Base-by-base conservation (phyloP, 2,888 invertebrate genomes). In the Nebria salina region DNA sequence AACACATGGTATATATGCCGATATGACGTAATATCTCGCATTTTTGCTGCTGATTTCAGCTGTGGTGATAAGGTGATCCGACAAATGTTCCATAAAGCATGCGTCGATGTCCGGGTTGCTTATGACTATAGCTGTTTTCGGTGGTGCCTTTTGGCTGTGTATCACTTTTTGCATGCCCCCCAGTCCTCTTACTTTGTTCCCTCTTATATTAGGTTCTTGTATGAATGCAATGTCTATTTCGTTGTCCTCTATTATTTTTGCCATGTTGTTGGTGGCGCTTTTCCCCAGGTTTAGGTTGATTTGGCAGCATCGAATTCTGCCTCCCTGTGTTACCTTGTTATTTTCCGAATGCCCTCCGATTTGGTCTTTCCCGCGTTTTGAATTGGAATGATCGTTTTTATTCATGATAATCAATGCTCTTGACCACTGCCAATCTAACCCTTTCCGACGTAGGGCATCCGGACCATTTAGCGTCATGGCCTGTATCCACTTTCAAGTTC, bases 171-270 rank as follows among this genome's bases (percentile, higher is more conserved):
- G 68, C 15, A 13, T 42, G 8, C 25, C 68, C 5, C 77, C 77
- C 41, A 77, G 20, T 13, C 77, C 77, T 9, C 66, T 25, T 11
- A 68, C 25, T 20, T 70, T 68, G 11, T 70, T 70, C 2, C 8
- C 41, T 54, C 70, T 68, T 7, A 41, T 70, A 68, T 66, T 65
- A 34, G 77, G 77, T 42, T 77, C 77, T 70, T 77, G 77, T n/a
- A 77, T 70, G 68, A 77, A 43, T 7, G n/a, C n/a, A 41, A 77
- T 70, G 70, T 77, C 77, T 4, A 70, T 20, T 26, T 25, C 25
- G 15, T 20, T 20, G 9, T 70, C 54, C 42, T 42, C 25, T 13
- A 68, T 11, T 13, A n/a, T n/a, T 15, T 64, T 54, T 15, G 43
- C 34, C 7, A 77, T 43, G 25, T 72, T 15, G 54, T 77, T 77